Evolutionary conservation across 1,140 invertebrate species (phyloP).

Genomic region (Cydia strobilella): DNA sequence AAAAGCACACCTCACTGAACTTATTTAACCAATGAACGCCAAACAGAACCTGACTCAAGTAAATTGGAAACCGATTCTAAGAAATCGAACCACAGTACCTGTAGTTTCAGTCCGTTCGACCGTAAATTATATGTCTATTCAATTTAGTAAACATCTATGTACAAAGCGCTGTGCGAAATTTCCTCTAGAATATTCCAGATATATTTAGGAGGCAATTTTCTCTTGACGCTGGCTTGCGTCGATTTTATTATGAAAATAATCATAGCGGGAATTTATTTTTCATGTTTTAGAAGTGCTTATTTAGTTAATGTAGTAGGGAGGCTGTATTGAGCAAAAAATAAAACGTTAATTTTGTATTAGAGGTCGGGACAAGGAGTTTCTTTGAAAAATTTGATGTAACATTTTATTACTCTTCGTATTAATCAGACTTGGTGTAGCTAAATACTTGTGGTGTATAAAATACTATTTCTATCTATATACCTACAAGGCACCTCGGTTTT

Average conservation of each 20-base stretch:
- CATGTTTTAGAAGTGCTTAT: constrained; percentile 10
- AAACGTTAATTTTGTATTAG: neutral
- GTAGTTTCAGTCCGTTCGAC: neutral
- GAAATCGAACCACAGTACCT: neutral
- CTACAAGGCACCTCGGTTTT: no score
- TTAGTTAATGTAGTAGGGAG: constrained; percentile 5
- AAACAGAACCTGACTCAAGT: neutral
- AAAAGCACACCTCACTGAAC: constrained; percentile 2
- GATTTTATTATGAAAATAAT: constrained; percentile 32
- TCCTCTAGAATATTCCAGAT: constrained; percentile 22
- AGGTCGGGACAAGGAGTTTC: neutral
- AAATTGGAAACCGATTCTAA: constrained; percentile 13
- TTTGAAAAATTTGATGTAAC: neutral
- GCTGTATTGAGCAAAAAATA: neutral
- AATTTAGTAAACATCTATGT: constrained; percentile 18
- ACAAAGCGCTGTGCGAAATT: neutral
- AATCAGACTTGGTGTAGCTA: no score
- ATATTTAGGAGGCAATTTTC: constrained; percentile 31
- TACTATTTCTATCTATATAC: no score
- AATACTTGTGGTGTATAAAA: no score
- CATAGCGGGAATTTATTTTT: constrained; percentile 19
- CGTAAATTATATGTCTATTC: constrained; percentile 16
- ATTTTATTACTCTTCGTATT: no score
- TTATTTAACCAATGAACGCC: neutral
- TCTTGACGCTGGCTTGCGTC: constrained; percentile 12